These are phyloP conservation scores for Lacanobia wlatinum DNA, from an alignment of 2,888 invertebrate genomes.

Conservation along the genomic window DNA sequence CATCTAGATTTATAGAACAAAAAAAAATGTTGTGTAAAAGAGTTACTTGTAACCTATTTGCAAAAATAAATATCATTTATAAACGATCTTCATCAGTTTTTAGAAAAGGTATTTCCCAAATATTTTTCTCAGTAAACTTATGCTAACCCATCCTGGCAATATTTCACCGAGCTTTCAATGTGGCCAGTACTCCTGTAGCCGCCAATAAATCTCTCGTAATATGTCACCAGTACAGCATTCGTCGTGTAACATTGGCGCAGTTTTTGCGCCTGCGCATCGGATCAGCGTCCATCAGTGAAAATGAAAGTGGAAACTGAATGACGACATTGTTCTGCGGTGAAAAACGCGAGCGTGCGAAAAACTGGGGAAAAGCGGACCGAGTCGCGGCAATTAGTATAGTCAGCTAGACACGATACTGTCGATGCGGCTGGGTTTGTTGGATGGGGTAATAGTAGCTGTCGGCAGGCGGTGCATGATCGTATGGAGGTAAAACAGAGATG, in stretches of 20 bases:
- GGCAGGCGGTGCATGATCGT: background rate
- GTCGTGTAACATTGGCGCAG: conserved; percentile 61
- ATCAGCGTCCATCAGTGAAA: conserved; percentile 82
- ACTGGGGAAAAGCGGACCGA: conserved; percentile 72
- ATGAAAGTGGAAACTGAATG: conserved; percentile 89
- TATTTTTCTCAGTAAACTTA: background rate
- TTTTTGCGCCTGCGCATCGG: conserved; percentile 78
- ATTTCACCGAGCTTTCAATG: background rate
- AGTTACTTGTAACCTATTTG: too few relatives aligned
- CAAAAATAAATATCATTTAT: too few relatives aligned
- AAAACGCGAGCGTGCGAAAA: conserved; percentile 79
- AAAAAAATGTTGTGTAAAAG: too few relatives aligned
- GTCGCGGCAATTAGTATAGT: conserved; percentile 56
- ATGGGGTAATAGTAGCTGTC: background rate
- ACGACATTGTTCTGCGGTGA: conserved; percentile 86
- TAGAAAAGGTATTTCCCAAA: too few relatives aligned
- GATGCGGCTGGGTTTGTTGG: background rate
- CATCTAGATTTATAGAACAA: too few relatives aligned
- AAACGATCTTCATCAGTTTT: background rate
- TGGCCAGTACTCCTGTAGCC: background rate
- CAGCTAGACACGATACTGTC: conserved; percentile 53
- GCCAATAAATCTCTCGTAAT: conserved; percentile 38
- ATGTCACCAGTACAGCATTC: conserved; percentile 61
- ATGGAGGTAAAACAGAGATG: background rate
- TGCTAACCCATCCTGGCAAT: background rate